These are phyloP conservation scores for Drosophila guanche DNA, from an alignment of 1,140 invertebrate genomes.

Conservation along the genomic window DNA sequence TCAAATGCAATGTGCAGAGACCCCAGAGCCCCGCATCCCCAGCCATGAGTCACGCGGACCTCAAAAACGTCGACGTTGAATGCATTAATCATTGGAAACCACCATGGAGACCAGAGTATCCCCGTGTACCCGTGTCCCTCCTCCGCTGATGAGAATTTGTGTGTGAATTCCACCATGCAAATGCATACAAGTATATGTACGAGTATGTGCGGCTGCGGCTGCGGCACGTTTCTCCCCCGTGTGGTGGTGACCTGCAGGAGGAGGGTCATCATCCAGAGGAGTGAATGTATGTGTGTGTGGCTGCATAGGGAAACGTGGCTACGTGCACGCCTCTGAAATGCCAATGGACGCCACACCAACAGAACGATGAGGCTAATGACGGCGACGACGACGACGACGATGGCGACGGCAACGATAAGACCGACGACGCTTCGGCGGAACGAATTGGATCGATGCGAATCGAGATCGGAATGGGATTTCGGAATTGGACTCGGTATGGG, in stretches of 20 bases:
- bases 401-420: conserved; percentile 47
- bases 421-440: conserved; percentile 21
- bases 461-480: conserved; percentile 25
- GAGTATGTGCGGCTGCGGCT: conserved; percentile 51
- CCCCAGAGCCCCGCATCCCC: conserved; percentile 1
- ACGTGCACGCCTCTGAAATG: conserved; percentile 64
- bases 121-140: not conserved
- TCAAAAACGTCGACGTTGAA: conserved; percentile 30
- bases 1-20: conserved; percentile 51
- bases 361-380: conserved; percentile 13
- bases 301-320: conserved; percentile 60
- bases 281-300: conserved; percentile 9
- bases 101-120: conserved; percentile 22
- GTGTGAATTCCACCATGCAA: conserved; percentile 17
- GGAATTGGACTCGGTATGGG: conserved; percentile 9
- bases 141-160: no score
- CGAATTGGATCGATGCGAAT: conserved; percentile 38
- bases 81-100: conserved; percentile 66
- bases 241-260: conserved; percentile 13
- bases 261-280: conserved; percentile 6
- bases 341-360: conserved; percentile 61
- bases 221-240: conserved; percentile 62
- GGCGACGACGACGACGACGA: conserved; percentile 15
- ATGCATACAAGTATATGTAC: conserved; percentile 1
- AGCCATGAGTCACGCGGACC: conserved; percentile 30